Base-by-base conservation (phyloP, 2,888 invertebrate genomes). In the Athrips mouffetella region DNA sequence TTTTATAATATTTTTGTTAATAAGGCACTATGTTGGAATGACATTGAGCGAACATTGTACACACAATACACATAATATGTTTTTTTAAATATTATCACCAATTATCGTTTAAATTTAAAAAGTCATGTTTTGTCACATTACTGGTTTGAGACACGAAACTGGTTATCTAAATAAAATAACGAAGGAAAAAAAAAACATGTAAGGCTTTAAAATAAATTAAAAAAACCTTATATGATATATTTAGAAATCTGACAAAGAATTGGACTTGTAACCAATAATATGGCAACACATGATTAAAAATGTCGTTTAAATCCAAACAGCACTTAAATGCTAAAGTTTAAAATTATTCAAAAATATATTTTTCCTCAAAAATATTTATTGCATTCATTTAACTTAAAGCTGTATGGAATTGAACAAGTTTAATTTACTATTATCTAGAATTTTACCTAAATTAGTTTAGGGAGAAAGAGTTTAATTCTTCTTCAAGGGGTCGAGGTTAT, bases 401-500 rank as follows among this genome's bases (percentile, higher is more conserved):
- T 74, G 80, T 73, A 67, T 78, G 78, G 67, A 73, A 67, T 58
- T 63, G 74, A 72, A 70, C 67, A 61, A 72, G 56, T 60, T 65
- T 61, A 56, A 52, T 52, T 49, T 49, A 40, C 58, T 57, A 62
- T 67, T 65, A 61, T 56, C 67, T 66, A 65, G 62, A 67, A 67
- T 71, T 59, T 69, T 59, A 51, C 58, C 64, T 65, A 57, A n/a
- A n/a, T 58, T 58, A 53, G 42, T 45, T 50, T 47, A 47, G 41
- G 35, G 21, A 50, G 48, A 46, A 47, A 48, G 51, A 45, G 50
- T 70, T 89, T 80, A 91, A 80, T 91, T 91, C 76, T 96, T 96
- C 80, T 94, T 92, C 67, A 98, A 89, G 52, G 98, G 98, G 90
- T 98, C 98, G 79, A 98, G 91, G 83, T 96, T 96, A 77, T 97